These are phyloP conservation scores for Conus ventricosus DNA, from an alignment of 1,140 invertebrate species.

Conservation along the genomic window DNA sequence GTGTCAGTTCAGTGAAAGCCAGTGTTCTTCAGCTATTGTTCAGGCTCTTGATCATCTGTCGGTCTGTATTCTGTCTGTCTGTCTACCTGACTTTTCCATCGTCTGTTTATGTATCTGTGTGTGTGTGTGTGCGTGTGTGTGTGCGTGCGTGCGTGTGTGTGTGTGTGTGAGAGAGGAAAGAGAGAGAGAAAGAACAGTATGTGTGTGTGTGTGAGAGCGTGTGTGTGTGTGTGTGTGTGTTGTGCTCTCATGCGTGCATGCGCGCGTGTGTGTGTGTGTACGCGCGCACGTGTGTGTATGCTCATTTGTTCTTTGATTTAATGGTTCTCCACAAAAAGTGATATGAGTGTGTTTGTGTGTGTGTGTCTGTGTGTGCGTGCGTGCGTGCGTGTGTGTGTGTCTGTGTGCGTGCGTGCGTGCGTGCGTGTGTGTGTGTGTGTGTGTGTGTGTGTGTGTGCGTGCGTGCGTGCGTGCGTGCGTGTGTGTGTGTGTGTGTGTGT, in stretches of 20 bases:
- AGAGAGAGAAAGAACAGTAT: no score
- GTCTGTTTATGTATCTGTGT: no score
- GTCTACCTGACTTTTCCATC: no score
- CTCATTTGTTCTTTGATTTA: no score
- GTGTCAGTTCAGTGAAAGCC: no score
- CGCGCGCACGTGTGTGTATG: no score
- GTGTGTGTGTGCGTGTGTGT: no score
- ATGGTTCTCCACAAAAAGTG: no score
- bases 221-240: not conserved
- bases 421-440: not conserved
- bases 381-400: not conserved
- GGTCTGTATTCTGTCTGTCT: no score
- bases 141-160: no score
- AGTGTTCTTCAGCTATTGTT: no score
- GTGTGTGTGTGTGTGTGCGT: not conserved
- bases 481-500: not conserved
- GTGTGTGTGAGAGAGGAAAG: not conserved
- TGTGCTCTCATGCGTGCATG: not conserved
- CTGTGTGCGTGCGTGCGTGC: not conserved
- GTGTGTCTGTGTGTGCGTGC: not conserved
- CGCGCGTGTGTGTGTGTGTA: not conserved
- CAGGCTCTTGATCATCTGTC: no score
- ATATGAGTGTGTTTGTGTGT: not conserved
- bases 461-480: not conserved
- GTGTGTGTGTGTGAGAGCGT: not conserved